Base-by-base conservation (phyloP, 2,888 invertebrate genomes). In the Syritta pipiens region DNA sequence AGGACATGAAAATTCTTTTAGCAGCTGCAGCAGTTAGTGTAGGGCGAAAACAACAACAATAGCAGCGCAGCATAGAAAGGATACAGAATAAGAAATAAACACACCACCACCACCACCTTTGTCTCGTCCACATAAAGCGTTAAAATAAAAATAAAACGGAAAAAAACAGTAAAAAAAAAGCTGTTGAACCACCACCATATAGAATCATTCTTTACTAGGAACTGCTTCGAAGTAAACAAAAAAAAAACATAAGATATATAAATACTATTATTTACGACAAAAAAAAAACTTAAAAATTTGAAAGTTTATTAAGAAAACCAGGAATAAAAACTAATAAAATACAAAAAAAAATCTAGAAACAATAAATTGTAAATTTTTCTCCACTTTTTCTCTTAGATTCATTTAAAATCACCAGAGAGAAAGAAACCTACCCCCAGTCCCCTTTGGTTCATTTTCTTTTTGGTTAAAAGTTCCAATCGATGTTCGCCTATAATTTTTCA, bases 221-320 rank as follows among this genome's bases (percentile, higher is more conserved):
- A 57, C 63, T 60, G 62, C 67, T 74, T 79, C 67, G 24, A 74
- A 74, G 44, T 28, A 68, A 81, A 74, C 55, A 72, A 32, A 42
- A 48, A 76, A 51, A 65, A 57, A 55, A 48, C 35, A 60, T 65
- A 59, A 71, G 40, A 59, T 72, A 77, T 77, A 81, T 81, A 68
- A 81, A 75, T 59, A 81, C 74, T 75, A 81, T 74, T 75, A 75
- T 75, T 62, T 68, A 74, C 67, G 60, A 62, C 74, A 68, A 46
- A 63, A 65, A 65, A n/a, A 48, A 71, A 75, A 68, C 57, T 51
- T 75, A 60, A 75, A 77, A 59, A 44, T 75, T 51, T 63, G 24
- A 63, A 81, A 67, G 67, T 76, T 81, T 76, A 63, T 60, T 57
- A 75, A 74, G 22, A 67, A n/a, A 65, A 74, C 51, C 30, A 57